These are phyloP conservation scores for Ectropis grisescens DNA, from an alignment of 1,140 invertebrate genomes.

Conservation along the genomic window DNA sequence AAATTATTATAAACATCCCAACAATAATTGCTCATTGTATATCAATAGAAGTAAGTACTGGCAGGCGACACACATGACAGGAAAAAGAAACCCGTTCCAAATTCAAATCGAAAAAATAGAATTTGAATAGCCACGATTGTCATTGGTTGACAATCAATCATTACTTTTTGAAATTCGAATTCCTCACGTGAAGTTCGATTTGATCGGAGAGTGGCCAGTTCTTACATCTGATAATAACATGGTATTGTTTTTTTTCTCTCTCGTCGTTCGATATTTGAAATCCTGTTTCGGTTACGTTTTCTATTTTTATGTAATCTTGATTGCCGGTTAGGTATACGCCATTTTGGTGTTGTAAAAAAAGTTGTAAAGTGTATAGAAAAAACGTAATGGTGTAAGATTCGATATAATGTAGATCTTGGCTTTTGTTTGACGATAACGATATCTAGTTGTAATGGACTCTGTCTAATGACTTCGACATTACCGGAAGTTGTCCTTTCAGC, in stretches of 20 bases:
- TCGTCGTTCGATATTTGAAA: slow-evolving; percentile 5
- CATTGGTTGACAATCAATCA: slow-evolving; percentile 69
- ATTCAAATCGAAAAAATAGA: slow-evolving; percentile 63
- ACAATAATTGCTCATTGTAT: slow-evolving; percentile 62
- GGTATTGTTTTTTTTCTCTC: slow-evolving; percentile 10
- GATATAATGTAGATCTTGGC: no score
- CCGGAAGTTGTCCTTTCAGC: no score
- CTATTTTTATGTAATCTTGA: slow-evolving; percentile 7
- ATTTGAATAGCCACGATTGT: slow-evolving; percentile 65
- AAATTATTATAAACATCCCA: no score
- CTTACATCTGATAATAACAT: slow-evolving; percentile 11
- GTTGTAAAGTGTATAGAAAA: background rate
- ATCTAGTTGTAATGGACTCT: no score
- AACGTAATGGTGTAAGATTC: slow-evolving; percentile 11
- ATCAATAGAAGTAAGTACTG: slow-evolving; percentile 53
- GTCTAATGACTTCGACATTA: no score
- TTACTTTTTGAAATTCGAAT: slow-evolving; percentile 66
- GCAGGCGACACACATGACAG: slow-evolving; percentile 41
- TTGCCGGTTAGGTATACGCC: no score
- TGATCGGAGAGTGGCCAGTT: slow-evolving; percentile 35
- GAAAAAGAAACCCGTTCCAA: slow-evolving; percentile 62
- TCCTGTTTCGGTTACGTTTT: slow-evolving; percentile 9
- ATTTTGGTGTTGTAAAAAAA: no score
- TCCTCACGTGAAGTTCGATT: slow-evolving; percentile 53
- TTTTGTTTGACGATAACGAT: no score